Evolutionary conservation across 2,797 vertebrate species (phyloP).

Genomic region (Sebastes jordani): DNA sequence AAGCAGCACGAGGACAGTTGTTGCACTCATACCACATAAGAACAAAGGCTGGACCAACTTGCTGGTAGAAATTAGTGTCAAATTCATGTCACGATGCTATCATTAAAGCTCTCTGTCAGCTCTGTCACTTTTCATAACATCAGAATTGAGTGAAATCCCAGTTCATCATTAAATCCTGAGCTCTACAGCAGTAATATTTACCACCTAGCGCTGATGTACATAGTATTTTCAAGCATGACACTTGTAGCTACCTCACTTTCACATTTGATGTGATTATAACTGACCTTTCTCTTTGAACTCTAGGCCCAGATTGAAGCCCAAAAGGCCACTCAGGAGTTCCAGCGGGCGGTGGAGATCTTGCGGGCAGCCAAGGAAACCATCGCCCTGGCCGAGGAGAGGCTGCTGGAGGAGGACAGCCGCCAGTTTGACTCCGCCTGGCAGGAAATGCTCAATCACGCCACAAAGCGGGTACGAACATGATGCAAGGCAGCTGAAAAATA

Average conservation of each 20-base stretch:
- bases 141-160: background rate
- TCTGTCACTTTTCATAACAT: background rate
- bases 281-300: background rate
- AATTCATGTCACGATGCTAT: background rate
- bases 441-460: conserved; percentile 99
- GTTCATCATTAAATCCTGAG: background rate
- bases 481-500: background rate
- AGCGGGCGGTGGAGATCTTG: conserved; percentile 94
- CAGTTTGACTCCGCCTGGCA: conserved; percentile 99
- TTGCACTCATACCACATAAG: background rate
- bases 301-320: conserved; percentile 96
- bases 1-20: background rate
- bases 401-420: conserved; percentile 94
- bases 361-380: conserved; percentile 97
- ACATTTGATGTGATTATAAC: background rate
- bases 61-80: background rate
- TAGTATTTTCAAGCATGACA: background rate
- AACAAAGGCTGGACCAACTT: background rate
- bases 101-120: background rate
- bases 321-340: conserved; percentile 95
- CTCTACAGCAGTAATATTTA: background rate
- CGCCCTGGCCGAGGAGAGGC: conserved; percentile 92
- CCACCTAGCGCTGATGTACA: background rate
- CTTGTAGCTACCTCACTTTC: background rate
- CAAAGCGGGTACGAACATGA: conserved; percentile 87